Conservation (phyloP, 1,140 invertebrate genomes). For the Manduca sexta region DNA sequence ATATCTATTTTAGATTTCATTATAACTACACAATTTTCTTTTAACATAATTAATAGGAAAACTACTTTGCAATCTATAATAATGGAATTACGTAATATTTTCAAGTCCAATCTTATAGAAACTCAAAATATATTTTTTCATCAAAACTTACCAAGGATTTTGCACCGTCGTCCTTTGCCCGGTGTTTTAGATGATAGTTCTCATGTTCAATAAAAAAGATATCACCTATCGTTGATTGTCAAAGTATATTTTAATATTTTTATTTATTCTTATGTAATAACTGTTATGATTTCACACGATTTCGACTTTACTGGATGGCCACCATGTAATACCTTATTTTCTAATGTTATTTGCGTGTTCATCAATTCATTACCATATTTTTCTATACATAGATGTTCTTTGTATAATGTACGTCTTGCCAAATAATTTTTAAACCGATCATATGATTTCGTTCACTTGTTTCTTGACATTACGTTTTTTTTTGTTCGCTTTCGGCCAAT, state of each 20-base stretch:
- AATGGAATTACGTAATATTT: too few species aligned
- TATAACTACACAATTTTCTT: too few species aligned
- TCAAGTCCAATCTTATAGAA: too few species aligned
- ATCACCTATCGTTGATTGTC: slow-evolving; percentile 22
- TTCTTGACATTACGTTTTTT: slow-evolving; percentile 49
- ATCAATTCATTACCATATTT: slow-evolving; percentile 32
- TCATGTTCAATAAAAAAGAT: slow-evolving; percentile 28
- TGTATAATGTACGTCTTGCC: slow-evolving; percentile 53
- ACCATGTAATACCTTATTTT: slow-evolving; percentile 36
- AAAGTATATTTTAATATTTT: slow-evolving; percentile 17
- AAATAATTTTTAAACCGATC: slow-evolving; percentile 58
- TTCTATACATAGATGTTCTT: slow-evolving; percentile 32
- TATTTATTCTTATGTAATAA: slow-evolving; percentile 50
- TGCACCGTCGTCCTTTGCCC: slow-evolving; percentile 8
- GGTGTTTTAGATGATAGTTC: slow-evolving; percentile 19
- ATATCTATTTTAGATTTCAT: too few species aligned
- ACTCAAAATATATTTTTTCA: slow-evolving; percentile 1
- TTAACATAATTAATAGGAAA: too few species aligned
- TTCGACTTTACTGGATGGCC: slow-evolving; percentile 22
- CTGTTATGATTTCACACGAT: slow-evolving; percentile 32
- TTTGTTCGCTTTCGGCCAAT: slow-evolving; percentile 20
- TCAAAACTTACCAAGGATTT: slow-evolving; percentile 15
- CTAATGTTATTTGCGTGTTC: slow-evolving; percentile 32
- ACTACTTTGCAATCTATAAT: slow-evolving; percentile 9
- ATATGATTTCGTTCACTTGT: slow-evolving; percentile 69